Conservation (phyloP, 1,140 invertebrate genomes). For the Heterodera carotae region DNA sequence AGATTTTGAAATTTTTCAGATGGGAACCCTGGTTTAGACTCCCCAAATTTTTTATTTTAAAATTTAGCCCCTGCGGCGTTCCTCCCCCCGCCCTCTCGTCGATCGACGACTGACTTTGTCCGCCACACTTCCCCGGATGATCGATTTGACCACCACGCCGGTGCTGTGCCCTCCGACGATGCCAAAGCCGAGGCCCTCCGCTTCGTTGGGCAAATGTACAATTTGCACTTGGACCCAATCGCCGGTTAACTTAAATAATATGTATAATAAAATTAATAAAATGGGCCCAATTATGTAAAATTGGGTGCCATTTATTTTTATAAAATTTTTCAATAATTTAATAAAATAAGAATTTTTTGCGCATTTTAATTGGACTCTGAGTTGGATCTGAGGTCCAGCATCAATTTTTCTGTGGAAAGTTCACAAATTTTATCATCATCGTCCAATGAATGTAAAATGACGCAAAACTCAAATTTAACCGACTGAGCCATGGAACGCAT, state of each 20-base stretch:
- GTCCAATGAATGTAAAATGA: constrained; percentile 3
- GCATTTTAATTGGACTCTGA: constrained; percentile 22
- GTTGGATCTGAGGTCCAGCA: constrained; percentile 11
- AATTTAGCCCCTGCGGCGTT: neutral
- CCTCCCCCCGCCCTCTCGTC: no score
- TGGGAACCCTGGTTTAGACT: no score
- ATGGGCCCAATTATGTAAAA: neutral
- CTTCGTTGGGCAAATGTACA: constrained; percentile 59
- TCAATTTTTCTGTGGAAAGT: neutral
- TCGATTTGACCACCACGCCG: constrained; percentile 93
- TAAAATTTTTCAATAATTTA: neutral
- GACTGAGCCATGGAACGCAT: neutral
- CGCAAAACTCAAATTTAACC: constrained; percentile 4
- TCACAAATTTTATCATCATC: neutral
- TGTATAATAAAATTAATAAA: neutral
- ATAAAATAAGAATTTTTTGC: neutral
- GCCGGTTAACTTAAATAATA: constrained; percentile 57
- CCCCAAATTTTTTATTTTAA: constrained; percentile 12
- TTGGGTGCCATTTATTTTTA: neutral
- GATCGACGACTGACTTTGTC: constrained; percentile 83
- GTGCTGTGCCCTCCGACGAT: constrained; percentile 90
- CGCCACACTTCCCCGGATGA: constrained; percentile 85
- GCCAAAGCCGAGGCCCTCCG: constrained; percentile 76
- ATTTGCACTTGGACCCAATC: constrained; percentile 64
- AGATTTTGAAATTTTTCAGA: no score